Evolutionary conservation across 2,113 vertebrate species (phyloP), one percentile per base, ranked within the genome.

Genomic region (Lonchura striata): DNA sequence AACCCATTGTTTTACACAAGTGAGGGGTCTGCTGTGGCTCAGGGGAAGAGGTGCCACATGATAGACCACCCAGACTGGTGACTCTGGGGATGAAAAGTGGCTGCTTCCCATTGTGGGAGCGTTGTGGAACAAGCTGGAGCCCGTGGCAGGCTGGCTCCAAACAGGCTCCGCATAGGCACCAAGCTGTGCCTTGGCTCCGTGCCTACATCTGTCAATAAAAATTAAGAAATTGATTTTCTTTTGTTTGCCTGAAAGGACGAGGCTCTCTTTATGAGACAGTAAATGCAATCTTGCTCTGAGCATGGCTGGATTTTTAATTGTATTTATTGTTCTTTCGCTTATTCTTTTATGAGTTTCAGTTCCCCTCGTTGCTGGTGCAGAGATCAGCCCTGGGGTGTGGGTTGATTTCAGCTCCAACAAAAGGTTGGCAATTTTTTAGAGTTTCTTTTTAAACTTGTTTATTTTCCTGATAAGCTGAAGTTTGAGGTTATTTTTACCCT

Each of bases 151-250:
- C 70, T 95, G 78, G 68, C 95, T 94, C 90, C 76, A 71, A n/a
- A 54, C 24, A 22, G 59, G 64, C 63, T 35, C 71, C 3, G 27
- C 1, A 0, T 30, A 79, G 88, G 79, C 84, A 96, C 94, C 52
- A 14, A 46, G 25, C 1, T 0, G 81, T 75, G 77, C 15, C 83
- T 97, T 98, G 97, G 97, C 93, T 52, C 50, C 1, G 1, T 78
- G 95, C 97, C 97, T 72, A 77, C 17, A 88, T 77, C 95, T 98
- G 97, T 93, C 97, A 98, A 98, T 98, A 98, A 97, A 98, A 98
- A 98, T 98, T 98, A 98, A 98, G 98, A 97, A 97, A 98, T 98
- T 97, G 97, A 98, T 98, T 98, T 98, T 92, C 96, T 96, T 98
- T 97, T 97, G 97, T 97, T 97, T 98, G 97, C 97, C 95, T 97